Conservation (phyloP, 2,888 invertebrate genomes). For the Agrochola litura region DNA sequence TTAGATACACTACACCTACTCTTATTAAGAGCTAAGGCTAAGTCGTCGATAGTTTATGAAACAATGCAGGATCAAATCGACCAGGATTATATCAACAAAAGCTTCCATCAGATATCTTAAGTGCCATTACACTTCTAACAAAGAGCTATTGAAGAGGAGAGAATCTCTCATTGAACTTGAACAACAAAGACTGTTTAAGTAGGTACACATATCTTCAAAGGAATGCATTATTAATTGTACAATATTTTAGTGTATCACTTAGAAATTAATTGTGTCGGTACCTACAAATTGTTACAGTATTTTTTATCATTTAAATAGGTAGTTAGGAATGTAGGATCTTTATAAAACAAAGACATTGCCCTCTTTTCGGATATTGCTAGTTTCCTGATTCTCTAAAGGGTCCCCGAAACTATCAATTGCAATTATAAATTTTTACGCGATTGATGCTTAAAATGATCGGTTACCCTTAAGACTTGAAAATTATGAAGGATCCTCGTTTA, state of each 20-base stretch:
- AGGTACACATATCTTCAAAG: slow-evolving; percentile 27
- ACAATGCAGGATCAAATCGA: slow-evolving; percentile 8
- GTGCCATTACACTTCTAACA: slow-evolving; percentile 26
- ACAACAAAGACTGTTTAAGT: slow-evolving; percentile 25
- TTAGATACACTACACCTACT: background rate
- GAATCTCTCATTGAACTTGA: slow-evolving; percentile 41
- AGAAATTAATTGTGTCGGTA: background rate
- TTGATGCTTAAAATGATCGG: no score
- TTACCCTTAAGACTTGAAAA: no score
- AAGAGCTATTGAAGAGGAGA: background rate
- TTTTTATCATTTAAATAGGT: background rate
- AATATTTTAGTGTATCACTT: slow-evolving; percentile 27
- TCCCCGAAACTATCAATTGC: no score
- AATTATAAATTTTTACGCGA: no score
- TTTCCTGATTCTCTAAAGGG: background rate
- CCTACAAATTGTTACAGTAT: background rate
- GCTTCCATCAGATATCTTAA: slow-evolving; percentile 16
- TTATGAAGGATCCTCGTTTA: background rate
- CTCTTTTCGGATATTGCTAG: background rate
- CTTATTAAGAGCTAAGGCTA: background rate
- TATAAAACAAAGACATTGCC: background rate
- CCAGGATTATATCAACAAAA: slow-evolving; percentile 10
- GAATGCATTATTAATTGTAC: slow-evolving; percentile 37
- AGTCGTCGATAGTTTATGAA: slow-evolving; percentile 9
- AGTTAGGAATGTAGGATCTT: no score